Base-by-base conservation (phyloP, 2,113 vertebrate species). In the Lagopus leucura region DNA sequence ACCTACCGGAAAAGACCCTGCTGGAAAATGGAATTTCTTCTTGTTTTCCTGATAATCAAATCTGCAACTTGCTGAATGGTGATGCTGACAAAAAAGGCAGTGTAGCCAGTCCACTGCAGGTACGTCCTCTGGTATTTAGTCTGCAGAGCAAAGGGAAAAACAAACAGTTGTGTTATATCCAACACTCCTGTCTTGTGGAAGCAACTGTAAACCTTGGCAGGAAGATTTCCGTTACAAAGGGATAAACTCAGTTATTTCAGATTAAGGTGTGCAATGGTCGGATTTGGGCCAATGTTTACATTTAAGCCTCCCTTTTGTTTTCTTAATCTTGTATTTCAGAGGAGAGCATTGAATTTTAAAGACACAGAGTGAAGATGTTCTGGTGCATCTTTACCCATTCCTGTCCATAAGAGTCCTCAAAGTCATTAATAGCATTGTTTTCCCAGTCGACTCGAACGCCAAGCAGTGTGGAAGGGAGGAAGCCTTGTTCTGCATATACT, bases 21-120 rank as follows among this genome's bases (percentile, higher is more conserved):
- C 21, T 97, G 97, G 96, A 98, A 98, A 43, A 98, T 94, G 38
- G 98, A 98, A 67, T 98, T 98, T 19, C 97, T 97, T 8, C 98
- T 66, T 5, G 98, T 98, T 96, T 98, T 98, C 88, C 98, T 97
- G 95, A 98, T 98, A 86, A 98, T 97, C 80, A 98, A 82, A 52
- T 98, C 98, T 12, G 98, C 98, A 73, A 98, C 97, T 88, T 98
- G 98, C 82, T 98, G 97, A 58, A 98, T 91, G 48, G 98, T 98
- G 93, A 98, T 98, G 94, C 97, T 98, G 87, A 98, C 94, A n/a
- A 98, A 98, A 88, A 98, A 98, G 67, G 97, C 97, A 0, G 98
- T 98, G n/a, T 98, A 98, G 38, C 97, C 98, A 0, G 61, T 98
- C 96, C 97, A 98, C 81, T 98, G 98, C 14, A 98, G 80, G 74